Percentiles rank a stretch among this genome's conserved stretches.
phyloP scores from a whole-genome alignment of 2,888 invertebrate species.

The Apodemia mormo region DNA sequence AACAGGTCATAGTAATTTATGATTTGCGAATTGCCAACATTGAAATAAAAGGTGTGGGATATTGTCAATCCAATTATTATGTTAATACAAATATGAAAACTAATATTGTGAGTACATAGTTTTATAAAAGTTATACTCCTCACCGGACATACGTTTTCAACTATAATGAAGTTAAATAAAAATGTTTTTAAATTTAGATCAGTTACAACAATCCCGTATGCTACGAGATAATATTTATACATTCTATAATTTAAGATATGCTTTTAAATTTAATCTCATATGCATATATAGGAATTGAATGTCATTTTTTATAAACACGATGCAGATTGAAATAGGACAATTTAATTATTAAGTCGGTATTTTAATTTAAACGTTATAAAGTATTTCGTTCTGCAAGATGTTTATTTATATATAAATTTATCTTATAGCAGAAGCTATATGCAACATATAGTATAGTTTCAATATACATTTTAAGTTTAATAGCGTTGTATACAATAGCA shows the following conservation, averaged over 20 bases:
- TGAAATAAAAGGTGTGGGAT: no score
- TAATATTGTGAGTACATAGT: no score
- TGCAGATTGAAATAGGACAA: slow-evolving; percentile 8
- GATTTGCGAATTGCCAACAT: no score
- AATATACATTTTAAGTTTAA: slow-evolving; percentile 1
- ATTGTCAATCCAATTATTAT: no score
- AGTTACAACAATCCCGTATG: slow-evolving; percentile 31
- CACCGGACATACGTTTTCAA: not conserved
- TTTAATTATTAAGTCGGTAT: not conserved
- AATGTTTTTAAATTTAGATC: not conserved
- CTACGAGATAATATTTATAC: slow-evolving; percentile 41
- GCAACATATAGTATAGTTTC: slow-evolving; percentile 1
- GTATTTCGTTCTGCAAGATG: not conserved
- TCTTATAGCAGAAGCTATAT: slow-evolving; percentile 6
- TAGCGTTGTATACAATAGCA: slow-evolving; percentile 14
- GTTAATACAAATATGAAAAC: no score
- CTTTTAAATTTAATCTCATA: slow-evolving; percentile 40
- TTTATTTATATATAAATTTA: not conserved
- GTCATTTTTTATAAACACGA: slow-evolving; percentile 13
- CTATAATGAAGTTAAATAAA: not conserved
- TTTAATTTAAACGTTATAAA: not conserved
- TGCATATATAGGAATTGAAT: slow-evolving; percentile 33
- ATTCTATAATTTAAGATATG: slow-evolving; percentile 43
- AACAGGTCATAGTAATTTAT: no score
- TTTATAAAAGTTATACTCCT: not conserved